phyloP scores from a whole-genome alignment of 2,797 vertebrate species.

The Xerus rutilus region DNA sequence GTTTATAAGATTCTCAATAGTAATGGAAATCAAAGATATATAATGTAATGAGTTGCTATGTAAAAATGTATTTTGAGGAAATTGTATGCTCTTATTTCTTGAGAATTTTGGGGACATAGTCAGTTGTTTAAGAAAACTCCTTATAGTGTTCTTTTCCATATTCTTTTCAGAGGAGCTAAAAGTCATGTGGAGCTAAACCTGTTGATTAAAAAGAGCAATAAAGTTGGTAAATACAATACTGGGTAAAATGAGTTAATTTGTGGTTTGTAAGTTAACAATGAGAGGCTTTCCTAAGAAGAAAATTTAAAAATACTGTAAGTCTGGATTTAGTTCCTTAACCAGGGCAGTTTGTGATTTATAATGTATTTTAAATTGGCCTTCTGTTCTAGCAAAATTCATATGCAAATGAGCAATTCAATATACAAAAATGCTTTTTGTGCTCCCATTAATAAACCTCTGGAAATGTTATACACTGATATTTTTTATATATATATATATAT shows the following conservation, averaged over 20 bases:
- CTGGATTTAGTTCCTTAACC: background rate
- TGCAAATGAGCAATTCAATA: background rate
- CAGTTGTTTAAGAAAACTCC: constrained; percentile 11
- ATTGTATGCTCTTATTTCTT: background rate
- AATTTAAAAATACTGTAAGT: constrained; percentile 38
- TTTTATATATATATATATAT: too few species aligned
- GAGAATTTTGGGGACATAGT: constrained; percentile 12
- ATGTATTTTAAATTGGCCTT: background rate
- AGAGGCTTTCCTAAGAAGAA: constrained; percentile 10
- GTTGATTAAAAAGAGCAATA: background rate
- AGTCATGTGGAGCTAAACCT: background rate
- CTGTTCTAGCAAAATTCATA: background rate
- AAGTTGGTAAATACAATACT: background rate
- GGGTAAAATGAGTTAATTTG: constrained; percentile 17
- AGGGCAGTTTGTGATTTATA: background rate
- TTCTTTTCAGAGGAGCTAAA: background rate
- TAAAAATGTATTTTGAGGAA: background rate
- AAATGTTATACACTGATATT: background rate
- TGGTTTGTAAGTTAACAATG: constrained; percentile 1
- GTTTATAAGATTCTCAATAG: background rate
- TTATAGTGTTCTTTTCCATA: background rate
- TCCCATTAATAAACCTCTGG: constrained; percentile 34
- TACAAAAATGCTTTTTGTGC: background rate
- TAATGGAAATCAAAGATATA: background rate
- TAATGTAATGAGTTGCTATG: background rate